Conservation (phyloP, 2,113 vertebrate species). For the Turnix velox region DNA sequence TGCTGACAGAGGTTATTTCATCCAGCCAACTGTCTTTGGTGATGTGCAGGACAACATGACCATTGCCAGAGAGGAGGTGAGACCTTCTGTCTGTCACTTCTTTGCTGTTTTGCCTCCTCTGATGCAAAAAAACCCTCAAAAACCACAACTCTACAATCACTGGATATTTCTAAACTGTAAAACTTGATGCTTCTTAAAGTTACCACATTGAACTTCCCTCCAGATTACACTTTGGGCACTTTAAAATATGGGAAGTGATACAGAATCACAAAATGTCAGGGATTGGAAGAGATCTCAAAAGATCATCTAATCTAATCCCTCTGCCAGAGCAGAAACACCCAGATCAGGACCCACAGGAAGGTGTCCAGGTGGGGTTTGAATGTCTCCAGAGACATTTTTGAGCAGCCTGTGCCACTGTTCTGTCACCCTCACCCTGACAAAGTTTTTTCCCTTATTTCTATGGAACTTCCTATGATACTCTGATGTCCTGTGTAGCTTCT, state of each 20-base stretch:
- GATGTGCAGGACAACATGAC: conserved; percentile 92
- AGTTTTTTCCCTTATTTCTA: too few species aligned
- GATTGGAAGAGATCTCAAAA: too few species aligned
- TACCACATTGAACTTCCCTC: background rate
- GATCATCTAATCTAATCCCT: too few species aligned
- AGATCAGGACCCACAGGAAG: too few species aligned
- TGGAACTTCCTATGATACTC: too few species aligned
- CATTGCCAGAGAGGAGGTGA: conserved; percentile 93
- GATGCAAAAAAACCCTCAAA: too few species aligned
- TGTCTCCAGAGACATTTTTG: too few species aligned
- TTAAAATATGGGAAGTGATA: accelerated
- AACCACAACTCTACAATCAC: background rate
- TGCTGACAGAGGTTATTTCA: conserved; percentile 91
- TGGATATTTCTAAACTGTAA: accelerated
- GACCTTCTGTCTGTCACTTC: background rate
- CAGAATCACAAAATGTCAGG: too few species aligned
- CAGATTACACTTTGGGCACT: background rate
- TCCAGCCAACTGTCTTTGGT: conserved; percentile 94
- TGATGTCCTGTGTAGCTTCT: background rate
- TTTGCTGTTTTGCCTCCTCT: background rate
- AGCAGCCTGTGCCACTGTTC: too few species aligned
- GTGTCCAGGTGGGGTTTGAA: too few species aligned
- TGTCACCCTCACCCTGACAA: too few species aligned
- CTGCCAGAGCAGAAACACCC: too few species aligned
- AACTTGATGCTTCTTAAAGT: background rate